Base-by-base conservation (phyloP, 2,888 invertebrate genomes). In the Linnaemya tessellans region DNA sequence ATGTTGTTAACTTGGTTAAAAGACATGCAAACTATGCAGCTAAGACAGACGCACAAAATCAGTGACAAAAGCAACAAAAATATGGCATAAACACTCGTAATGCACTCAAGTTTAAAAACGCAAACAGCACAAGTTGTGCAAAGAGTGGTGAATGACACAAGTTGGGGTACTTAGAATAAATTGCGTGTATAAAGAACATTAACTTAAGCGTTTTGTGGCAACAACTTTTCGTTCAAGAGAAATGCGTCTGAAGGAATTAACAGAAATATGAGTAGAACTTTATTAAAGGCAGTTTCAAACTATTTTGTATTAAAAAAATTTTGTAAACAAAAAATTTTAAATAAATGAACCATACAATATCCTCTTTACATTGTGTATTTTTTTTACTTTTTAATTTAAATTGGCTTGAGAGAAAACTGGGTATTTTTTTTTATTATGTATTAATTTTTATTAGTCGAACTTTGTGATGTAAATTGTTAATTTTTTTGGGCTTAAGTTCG, bases 21-120 rank as follows among this genome's bases (percentile, higher is more conserved):
- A 84, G 73, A 70, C 67, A 80, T 78, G 73, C 77, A 84, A 84
- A 74, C 80, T 84, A 67, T 77, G 73, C 62, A 74, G 54, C 74
- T 70, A 56, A 22, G 68, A 56, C 11, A 35, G 64, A 70, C 18
- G n/a, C 4, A 49, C 15, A 73, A 67, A 75, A 81, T 67, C 77
- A 65, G 41, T 62, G 18, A n/a, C 56, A 58, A 51, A 54, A 15
- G 25, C 22, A 22, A 58, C 58, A 65, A 46, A n/a, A 71, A 46
- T 30, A 30, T 35, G 18, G 54, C n/a, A 51, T 41, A 25, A 35
- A 20, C 43, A 68, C 41, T 41, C 11, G 41, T 35, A 51, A 60
- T 49, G 54, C 51, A 58, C 22, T 65, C 13, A 75, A 78, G 15
- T 46, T 58, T 11, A 41, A 58, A 58, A 71, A 58, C 11, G 38